These are phyloP conservation scores for Lasaia peninsularis DNA, from an alignment of 1,140 invertebrate genomes.

Conservation along the genomic window DNA sequence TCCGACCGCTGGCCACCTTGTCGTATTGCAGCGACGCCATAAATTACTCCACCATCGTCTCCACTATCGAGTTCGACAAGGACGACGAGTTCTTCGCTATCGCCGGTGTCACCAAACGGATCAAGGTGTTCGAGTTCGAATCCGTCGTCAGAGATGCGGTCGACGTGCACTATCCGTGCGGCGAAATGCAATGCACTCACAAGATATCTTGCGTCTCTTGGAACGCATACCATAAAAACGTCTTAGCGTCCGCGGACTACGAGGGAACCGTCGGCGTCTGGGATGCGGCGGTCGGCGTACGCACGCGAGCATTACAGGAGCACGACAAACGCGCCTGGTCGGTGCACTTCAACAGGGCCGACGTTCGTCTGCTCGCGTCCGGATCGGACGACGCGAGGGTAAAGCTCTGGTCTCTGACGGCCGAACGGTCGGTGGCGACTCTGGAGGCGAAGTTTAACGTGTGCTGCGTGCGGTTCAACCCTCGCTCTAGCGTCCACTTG, in stretches of 20 bases:
- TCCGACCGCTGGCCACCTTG: conserved; percentile 90
- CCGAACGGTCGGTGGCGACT: conserved; percentile 89
- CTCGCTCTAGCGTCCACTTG: conserved; percentile 89
- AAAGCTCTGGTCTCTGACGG: conserved; percentile 94
- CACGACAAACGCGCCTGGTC: conserved; percentile 98
- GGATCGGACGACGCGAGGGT: conserved; percentile 97
- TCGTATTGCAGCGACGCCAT: conserved; percentile 93
- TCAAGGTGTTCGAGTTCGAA: conserved; percentile 95
- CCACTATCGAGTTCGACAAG: conserved; percentile 98
- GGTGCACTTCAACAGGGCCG: conserved; percentile 96
- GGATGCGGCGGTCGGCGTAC: conserved; percentile 91
- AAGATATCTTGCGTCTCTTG: conserved; percentile 97
- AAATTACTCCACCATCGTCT: conserved; percentile 95
- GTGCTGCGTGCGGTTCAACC: conserved; percentile 98
- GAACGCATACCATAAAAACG: conserved; percentile 95
- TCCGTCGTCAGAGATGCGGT: conserved; percentile 90
- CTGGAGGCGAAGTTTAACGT: conserved; percentile 81
- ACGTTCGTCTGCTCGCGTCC: conserved; percentile 93
- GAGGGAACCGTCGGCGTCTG: conserved; percentile 96
- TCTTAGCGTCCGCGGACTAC: conserved; percentile 96
- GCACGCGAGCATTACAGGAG: conserved; percentile 88
- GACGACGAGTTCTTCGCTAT: conserved; percentile 98
- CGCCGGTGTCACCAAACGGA: conserved; percentile 96
- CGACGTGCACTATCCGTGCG: conserved; percentile 94
- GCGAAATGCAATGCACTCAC: conserved; percentile 95